These are phyloP conservation scores for Macrobrachium rosenbergii DNA, from an alignment of 1,140 invertebrate species.

Conservation along the genomic window DNA sequence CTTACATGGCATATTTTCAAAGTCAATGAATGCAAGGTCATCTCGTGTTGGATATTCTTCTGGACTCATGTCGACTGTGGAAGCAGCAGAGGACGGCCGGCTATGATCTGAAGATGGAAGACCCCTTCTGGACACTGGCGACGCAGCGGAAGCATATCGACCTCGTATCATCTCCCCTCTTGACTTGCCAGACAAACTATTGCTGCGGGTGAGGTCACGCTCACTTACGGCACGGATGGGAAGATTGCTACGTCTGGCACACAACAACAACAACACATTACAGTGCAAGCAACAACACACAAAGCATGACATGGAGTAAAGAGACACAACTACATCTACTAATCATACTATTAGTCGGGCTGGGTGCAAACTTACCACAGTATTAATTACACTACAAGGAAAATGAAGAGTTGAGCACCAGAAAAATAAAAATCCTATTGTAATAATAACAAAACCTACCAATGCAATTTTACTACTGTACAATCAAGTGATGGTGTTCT, in stretches of 20 bases:
- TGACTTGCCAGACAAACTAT: conserved; percentile 52
- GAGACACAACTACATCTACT: background rate
- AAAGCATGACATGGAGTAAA: background rate
- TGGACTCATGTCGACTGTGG: conserved; percentile 65
- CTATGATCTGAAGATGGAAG: conserved; percentile 57
- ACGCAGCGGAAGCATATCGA: conserved; percentile 46
- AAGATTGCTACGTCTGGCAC: conserved; percentile 57
- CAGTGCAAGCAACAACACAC: conserved; percentile 26
- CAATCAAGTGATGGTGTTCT: too few relatives aligned
- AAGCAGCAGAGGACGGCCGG: conserved; percentile 65
- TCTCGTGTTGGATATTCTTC: conserved; percentile 60
- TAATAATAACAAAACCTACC: too few relatives aligned
- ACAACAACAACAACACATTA: conserved; percentile 46
- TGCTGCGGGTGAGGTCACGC: conserved; percentile 69
- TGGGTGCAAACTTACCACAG: too few relatives aligned
- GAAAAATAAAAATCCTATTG: too few relatives aligned
- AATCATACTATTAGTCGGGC: too few relatives aligned
- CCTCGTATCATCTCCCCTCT: conserved; percentile 48
- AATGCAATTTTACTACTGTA: too few relatives aligned
- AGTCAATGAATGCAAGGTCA: conserved; percentile 51
- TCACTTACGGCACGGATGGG: conserved; percentile 73
- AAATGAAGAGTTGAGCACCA: too few relatives aligned
- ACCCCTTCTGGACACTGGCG: conserved; percentile 34
- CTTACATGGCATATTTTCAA: conserved; percentile 64
- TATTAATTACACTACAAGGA: too few relatives aligned